phyloP scores from a whole-genome alignment of 1,140 invertebrate species.

The Pollicipes pollicipes region DNA sequence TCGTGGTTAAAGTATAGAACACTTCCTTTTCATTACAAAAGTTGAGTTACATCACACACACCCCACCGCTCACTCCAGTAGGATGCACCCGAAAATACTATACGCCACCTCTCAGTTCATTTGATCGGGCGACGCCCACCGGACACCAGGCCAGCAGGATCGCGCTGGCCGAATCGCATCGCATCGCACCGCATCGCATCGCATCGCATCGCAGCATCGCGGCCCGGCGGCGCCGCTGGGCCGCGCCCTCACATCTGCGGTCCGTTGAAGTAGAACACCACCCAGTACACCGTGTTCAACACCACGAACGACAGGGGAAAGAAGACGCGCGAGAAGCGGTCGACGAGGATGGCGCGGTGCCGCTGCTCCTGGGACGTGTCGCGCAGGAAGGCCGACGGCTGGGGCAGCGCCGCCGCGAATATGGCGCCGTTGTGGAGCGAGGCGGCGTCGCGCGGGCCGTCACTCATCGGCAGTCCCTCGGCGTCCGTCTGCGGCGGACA shows the following conservation, averaged over 20 bases:
- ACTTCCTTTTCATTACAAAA: too few relatives aligned
- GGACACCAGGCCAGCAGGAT: neutral
- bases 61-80: too few relatives aligned
- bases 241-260: conserved; percentile 32
- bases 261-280: conserved; percentile 39
- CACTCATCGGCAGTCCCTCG: neutral
- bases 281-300: conserved; percentile 74
- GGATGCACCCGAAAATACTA: neutral
- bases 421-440: conserved; percentile 5
- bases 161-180: too few relatives aligned
- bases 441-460: neutral
- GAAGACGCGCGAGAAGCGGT: conserved; percentile 63
- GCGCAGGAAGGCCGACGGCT: neutral
- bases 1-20: too few relatives aligned
- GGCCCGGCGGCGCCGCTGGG: too few relatives aligned
- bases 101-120: neutral
- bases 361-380: conserved; percentile 8
- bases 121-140: neutral
- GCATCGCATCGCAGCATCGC: too few relatives aligned
- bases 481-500: neutral
- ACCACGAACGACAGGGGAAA: conserved; percentile 70
- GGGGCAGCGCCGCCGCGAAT: neutral
- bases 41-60: too few relatives aligned
- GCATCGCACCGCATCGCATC: neutral
- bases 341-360: conserved; percentile 58